Base-by-base conservation (phyloP, 2,113 vertebrate genomes). In the Eptatretus burgeri region DNA sequence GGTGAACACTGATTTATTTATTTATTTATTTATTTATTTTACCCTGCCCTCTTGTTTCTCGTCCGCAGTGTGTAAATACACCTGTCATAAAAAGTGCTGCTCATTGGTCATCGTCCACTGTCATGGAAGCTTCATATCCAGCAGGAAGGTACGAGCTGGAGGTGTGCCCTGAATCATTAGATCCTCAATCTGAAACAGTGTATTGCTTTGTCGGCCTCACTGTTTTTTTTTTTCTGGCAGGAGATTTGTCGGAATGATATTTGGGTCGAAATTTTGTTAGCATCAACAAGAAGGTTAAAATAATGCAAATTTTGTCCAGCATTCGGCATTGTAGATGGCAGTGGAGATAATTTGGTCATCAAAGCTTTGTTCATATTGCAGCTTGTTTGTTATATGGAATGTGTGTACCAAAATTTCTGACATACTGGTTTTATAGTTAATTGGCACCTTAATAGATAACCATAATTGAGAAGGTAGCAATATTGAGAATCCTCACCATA, bases 41-140 rank as follows among this genome's bases (percentile, higher is more conserved):
- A 17, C 56, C 56, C 53, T 20, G n/a, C 20, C 56, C 20, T 60
- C n/a, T 1, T 60, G 56, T 60, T 60, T n/a, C 56, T 20, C 56
- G 13, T 17, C n/a, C 2, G 56, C 56, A 60, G 56, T 60, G 56
- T 60, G 56, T 20, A 60, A 60, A 60, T 60, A 60, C 56, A 60
- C 56, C n/a, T 60, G 56, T 20, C 56, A 60, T 20, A 60, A 20
- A 20, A n/a, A 20, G 56, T 60, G 56, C 56, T 60, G 56, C 56
- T n/a, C n/a, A 60, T 17, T n/a, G 20, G 56, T 60, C 56, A n/a
- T 60, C 56, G 20, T 60, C n/a, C 56, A n/a, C 12, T 60, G 56
- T 20, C 56, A n/a, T n/a, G 56, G 56, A n/a, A 17, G n/a, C 12
- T 60, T 60, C 56, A n/a, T 13, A n/a, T 60, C 56, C 56, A 20